These are phyloP conservation scores for Lutra lutra DNA, from an alignment of 2,797 vertebrate genomes.

Conservation along the genomic window DNA sequence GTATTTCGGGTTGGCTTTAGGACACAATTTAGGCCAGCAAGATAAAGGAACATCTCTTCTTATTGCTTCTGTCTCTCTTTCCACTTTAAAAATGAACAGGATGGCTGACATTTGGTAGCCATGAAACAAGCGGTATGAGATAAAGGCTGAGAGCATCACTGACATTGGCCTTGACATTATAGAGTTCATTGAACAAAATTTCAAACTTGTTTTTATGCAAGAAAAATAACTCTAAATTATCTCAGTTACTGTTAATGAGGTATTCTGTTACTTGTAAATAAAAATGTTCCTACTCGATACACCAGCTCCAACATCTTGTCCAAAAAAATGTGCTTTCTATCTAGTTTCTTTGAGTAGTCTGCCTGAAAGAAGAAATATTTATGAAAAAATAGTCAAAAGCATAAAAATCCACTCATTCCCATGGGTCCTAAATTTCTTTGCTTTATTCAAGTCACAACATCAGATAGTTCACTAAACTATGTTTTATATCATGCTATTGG, in stretches of 20 bases:
- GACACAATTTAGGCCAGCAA: neutral
- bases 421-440: neutral
- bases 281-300: neutral
- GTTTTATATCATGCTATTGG: slow-evolving; percentile 1
- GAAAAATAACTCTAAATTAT: neutral
- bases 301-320: neutral
- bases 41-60: neutral
- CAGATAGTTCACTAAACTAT: slow-evolving; percentile 39
- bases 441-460: slow-evolving; percentile 27
- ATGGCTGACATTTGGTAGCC: neutral
- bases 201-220: slow-evolving; percentile 38
- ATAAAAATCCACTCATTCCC: slow-evolving; percentile 1
- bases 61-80: slow-evolving; percentile 18
- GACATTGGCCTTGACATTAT: neutral
- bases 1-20: neutral
- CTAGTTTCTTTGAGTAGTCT: neutral
- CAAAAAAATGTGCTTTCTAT: neutral
- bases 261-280: slow-evolving; percentile 36
- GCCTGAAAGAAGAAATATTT: neutral
- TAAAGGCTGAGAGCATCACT: neutral
- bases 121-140: neutral
- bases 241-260: neutral
- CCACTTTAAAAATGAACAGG: neutral
- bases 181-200: neutral
- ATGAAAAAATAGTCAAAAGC: neutral